Base-by-base conservation (phyloP, 2,113 vertebrate species). In the Phaethornis superciliosus region DNA sequence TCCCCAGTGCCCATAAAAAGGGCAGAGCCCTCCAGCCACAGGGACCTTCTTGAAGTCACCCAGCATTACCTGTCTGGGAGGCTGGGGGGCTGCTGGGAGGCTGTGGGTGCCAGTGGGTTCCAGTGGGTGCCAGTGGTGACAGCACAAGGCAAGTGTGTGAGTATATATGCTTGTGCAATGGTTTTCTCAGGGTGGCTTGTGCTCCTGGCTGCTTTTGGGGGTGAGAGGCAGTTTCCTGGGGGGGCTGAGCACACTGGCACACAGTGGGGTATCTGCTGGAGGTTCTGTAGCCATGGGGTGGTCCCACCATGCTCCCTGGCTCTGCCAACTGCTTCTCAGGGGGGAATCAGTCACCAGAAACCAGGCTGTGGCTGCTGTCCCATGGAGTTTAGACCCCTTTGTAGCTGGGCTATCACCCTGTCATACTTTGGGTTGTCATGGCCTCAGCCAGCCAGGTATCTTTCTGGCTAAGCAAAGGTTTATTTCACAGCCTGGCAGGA, bases 21-120 rank as follows among this genome's bases (percentile, higher is more conserved):
- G 22, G 1, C 65, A 0, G 69, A 65, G 46, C 62, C 24, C 88
- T 65, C 11, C 0, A 2, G 46, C 24, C 5, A 1, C 7, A 0
- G 2, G 27, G 19, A 2, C 19, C 2, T 4, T 49, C 47, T 78
- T 9, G 7, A 3, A 1, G 0, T 6, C 28, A 2, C 11, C 85
- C 1, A 0, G 52, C 51, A 12, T 72, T 2, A 0, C 35, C 74
- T 2, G 18, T 30, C 46, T 0, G 0, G 23, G 27, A 3, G 12
- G 3, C 37, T 23, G 58, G 47, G 49, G 37, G 27, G 52, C 27
- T 55, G 52, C 52, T 52, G 51, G 46, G 49, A 35, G 47, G n/a
- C 87, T 26, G 37, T 7, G 22, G 49, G 46, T 40, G 40, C 11
- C 40, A 40, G 11, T 40, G 2, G 76, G 40, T 16, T 47, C 58